phyloP scores from a whole-genome alignment of 2,113 vertebrate genomes.

The Corydoras maculifer region DNA sequence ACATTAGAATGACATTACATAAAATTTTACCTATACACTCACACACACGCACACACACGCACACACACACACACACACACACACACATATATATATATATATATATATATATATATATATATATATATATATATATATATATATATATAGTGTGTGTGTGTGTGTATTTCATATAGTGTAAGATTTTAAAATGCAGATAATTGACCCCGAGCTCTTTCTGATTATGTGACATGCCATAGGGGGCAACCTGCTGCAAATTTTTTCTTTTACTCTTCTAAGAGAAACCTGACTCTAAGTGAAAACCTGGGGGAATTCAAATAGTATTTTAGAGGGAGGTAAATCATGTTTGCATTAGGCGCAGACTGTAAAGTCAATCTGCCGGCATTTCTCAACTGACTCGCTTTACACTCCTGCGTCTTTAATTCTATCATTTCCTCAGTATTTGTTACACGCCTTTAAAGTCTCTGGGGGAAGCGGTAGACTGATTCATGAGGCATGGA shows the following conservation, averaged over 20 bases:
- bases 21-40: no score
- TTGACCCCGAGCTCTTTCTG: background rate
- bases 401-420: slow-evolving; percentile 42
- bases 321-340: slow-evolving; percentile 35
- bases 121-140: no score
- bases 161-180: no score
- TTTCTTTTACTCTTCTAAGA: background rate
- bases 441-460: slow-evolving; percentile 37
- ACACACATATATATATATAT: no score
- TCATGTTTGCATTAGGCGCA: slow-evolving; percentile 25
- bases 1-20: no score
- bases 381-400: slow-evolving; percentile 37
- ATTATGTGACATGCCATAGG: background rate
- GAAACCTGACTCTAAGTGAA: slow-evolving; percentile 25
- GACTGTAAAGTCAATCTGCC: slow-evolving; percentile 42
- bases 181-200: background rate
- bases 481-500: slow-evolving; percentile 41
- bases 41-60: no score
- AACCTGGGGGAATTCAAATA: slow-evolving; percentile 22
- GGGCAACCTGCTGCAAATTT: background rate
- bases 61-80: no score
- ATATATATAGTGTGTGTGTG: no score
- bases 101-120: no score
- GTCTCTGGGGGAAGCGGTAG: slow-evolving; percentile 29
- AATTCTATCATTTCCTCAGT: slow-evolving; percentile 36